Percentiles rank a stretch among this genome's conserved stretches.
phyloP scores from a whole-genome alignment of 1,140 invertebrate genomes.

The Pteromalus puparum region DNA sequence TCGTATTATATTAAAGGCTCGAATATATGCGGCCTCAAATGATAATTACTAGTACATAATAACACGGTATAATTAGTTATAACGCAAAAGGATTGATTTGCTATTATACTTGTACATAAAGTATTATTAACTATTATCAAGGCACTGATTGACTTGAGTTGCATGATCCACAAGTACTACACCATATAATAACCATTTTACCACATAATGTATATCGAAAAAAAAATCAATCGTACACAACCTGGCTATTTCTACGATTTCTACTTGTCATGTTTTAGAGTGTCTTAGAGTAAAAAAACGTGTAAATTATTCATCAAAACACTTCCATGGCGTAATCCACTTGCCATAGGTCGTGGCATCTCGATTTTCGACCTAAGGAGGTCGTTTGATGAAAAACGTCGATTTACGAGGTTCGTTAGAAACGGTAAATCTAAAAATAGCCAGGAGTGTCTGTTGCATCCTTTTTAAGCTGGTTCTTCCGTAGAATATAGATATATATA shows the following conservation, averaged over 20 bases:
- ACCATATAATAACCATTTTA: not conserved
- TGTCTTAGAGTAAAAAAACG: not conserved
- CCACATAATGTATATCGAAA: no score
- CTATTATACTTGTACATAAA: not conserved
- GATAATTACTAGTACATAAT: not conserved
- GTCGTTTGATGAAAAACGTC: no score
- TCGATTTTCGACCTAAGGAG: not conserved
- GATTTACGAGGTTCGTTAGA: not conserved
- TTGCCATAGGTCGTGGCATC: not conserved
- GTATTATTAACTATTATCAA: slow-evolving; percentile 5
- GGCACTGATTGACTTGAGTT: slow-evolving; percentile 1
- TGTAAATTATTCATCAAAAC: not conserved
- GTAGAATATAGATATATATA: not conserved
- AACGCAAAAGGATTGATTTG: not conserved
- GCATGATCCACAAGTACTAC: not conserved
- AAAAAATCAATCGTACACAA: not conserved
- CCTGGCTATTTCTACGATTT: not conserved
- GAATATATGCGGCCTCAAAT: not conserved
- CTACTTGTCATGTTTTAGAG: not conserved
- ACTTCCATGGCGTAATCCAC: no score
- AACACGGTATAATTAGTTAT: not conserved
- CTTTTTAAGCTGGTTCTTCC: slow-evolving; percentile 3
- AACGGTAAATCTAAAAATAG: slow-evolving; percentile 28
- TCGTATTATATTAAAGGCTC: not conserved
- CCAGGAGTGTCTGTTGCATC: not conserved